These are phyloP conservation scores for Drosophila punjabiensis DNA, from an alignment of 1,140 invertebrate genomes.

Conservation along the genomic window DNA sequence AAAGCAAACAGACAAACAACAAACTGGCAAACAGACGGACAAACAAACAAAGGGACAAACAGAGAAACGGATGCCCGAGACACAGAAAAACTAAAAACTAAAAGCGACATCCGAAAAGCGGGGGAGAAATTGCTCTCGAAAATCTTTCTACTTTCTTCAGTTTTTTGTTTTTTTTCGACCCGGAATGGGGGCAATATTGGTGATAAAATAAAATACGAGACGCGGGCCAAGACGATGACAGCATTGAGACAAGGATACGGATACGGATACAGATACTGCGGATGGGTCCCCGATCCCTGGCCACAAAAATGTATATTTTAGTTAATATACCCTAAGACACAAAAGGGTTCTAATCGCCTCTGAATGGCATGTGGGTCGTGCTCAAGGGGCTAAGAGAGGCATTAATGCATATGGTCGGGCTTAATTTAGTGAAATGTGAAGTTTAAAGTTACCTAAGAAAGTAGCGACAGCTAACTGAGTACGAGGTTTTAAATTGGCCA, in stretches of 20 bases:
- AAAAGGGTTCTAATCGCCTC: conserved; percentile 48
- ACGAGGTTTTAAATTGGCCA: neutral
- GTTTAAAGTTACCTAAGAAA: neutral
- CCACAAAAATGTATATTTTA: conserved; percentile 37
- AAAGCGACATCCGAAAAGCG: conserved; percentile 59
- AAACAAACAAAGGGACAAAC: conserved; percentile 60
- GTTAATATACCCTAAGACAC: conserved; percentile 44
- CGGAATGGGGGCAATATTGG: conserved; percentile 70
- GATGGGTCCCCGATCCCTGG: neutral
- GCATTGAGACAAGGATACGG: conserved; percentile 48
- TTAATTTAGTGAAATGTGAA: conserved; percentile 28
- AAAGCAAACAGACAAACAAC: conserved; percentile 68
- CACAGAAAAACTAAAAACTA: conserved; percentile 75
- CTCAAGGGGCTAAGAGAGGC: neutral
- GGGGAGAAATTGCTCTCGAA: conserved; percentile 37
- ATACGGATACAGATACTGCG: conserved; percentile 14
- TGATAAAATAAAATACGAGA: conserved; percentile 80
- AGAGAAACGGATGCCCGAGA: conserved; percentile 71
- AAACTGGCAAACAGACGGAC: conserved; percentile 55
- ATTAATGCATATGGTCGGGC: conserved; percentile 23
- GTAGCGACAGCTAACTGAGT: too few relatives aligned
- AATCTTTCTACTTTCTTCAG: conserved; percentile 13
- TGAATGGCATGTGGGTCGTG: conserved; percentile 26
- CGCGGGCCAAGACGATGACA: conserved; percentile 62
- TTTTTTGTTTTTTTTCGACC: conserved; percentile 4